Evolutionary conservation across 2,113 vertebrate species (phyloP).

Genomic region (Cyanoderma ruficeps): DNA sequence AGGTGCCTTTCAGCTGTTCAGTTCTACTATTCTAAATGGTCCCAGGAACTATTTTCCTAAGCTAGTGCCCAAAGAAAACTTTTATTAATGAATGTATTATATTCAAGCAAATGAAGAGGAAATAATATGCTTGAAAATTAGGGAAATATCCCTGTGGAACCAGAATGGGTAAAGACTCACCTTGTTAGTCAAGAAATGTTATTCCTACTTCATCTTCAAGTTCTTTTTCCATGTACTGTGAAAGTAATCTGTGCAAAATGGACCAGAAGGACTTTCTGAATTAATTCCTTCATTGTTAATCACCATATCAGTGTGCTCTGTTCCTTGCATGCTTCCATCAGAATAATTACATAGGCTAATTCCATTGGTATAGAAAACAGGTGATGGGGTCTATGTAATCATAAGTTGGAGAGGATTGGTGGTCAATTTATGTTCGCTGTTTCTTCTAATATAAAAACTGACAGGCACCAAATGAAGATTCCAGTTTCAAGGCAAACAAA

Average conservation of each 20-base stretch:
- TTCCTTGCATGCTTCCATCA: background rate
- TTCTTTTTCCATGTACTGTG: background rate
- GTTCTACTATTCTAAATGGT: background rate
- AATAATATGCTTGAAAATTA: background rate
- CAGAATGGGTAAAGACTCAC: background rate
- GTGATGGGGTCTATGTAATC: background rate
- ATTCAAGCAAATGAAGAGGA: background rate
- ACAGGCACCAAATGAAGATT: background rate
- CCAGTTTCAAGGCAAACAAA: background rate
- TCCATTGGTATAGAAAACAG: background rate
- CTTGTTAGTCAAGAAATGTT: background rate
- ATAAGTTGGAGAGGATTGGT: background rate
- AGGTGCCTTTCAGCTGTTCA: background rate
- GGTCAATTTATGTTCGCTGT: background rate
- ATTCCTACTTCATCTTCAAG: background rate
- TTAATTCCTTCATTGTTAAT: background rate
- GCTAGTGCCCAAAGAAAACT: background rate
- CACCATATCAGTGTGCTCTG: background rate
- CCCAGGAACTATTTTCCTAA: background rate
- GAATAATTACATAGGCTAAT: background rate
- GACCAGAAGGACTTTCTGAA: background rate
- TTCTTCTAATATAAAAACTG: background rate
- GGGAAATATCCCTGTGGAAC: background rate
- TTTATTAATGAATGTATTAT: background rate
- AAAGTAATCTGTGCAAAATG: background rate